Base-by-base conservation (phyloP, 2,888 invertebrate genomes). In the Lasioglossum oenotherae region DNA sequence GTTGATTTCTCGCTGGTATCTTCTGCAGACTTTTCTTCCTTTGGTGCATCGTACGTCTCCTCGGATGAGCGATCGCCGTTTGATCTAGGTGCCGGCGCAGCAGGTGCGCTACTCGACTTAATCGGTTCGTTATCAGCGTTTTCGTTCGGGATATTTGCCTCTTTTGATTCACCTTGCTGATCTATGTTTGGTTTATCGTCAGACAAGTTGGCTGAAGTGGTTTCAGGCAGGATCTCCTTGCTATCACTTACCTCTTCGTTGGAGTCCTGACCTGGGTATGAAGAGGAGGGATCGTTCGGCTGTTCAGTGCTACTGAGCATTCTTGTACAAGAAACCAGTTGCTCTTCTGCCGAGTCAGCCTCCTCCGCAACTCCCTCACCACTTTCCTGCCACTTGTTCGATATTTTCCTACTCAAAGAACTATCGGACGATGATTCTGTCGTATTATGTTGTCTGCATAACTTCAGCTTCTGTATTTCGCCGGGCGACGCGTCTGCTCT, bases 381-480 rank as follows among this genome's bases (percentile, higher is more conserved):
- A 90, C 92, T 88, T 84, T 92, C 93, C 87, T 92, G 93, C 94
- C 94, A 93, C 92, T 94, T 95, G 93, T 91, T 93, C 88, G 93
- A 93, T 91, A 92, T 93, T 91, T 93, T 95, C 92, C 93, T 94
- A 87, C 91, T 93, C 74, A 87, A 86, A 35, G 92, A 91, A 87
- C 92, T 92, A 72, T 95, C 95, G 69, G 93, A 92, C 81, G 94
- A 94, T 73, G 94, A 93, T 89, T 95, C 95, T 84, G 94, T 93
- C 72, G 91, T 92, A 89, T 94, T 95, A 60, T 97, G 96, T 80
- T 96, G 96, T 87, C 97, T 94, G 91, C 96, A 97, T 89, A 97
- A 96, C 93, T 97, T 97, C 46, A 97, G 93, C 93, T 97, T 97
- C 91, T 97, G 96, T 91, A 97, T 97, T 93, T 97, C 97, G 16